A percentile compares a stretch with the other conserved stretches of the same genome.
Evolutionary conservation across 2,888 invertebrate genomes (phyloP).

Genomic region (Lingula anatina): DNA sequence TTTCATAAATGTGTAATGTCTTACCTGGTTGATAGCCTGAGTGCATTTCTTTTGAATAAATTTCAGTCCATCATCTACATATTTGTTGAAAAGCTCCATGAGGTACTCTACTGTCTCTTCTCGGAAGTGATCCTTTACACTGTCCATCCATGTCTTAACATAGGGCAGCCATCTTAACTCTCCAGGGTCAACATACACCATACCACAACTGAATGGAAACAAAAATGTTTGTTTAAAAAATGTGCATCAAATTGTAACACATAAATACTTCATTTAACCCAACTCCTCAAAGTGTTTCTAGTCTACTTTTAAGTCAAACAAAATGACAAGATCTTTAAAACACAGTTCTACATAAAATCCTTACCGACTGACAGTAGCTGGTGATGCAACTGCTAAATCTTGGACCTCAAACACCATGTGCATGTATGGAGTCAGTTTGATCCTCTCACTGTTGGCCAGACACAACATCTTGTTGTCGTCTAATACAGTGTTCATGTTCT

Average conservation of each 20-base stretch:
- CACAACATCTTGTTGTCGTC: constrained; percentile 93
- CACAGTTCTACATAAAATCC: constrained; percentile 14
- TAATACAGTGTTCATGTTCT: constrained; percentile 86
- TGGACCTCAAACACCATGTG: constrained; percentile 77
- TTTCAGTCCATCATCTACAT: constrained; percentile 64
- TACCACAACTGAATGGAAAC: constrained; percentile 58
- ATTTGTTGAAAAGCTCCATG: constrained; percentile 62
- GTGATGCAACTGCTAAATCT: constrained; percentile 83
- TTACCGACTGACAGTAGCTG: constrained; percentile 76
- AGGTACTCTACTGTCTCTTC: constrained; percentile 62
- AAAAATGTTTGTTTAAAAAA: no score
- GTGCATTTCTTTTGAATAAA: constrained; percentile 67
- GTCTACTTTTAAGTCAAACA: no score
- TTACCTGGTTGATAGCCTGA: constrained; percentile 72
- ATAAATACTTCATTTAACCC: no score
- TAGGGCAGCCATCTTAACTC: constrained; percentile 78
- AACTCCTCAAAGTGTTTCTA: no score
- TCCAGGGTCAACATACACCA: constrained; percentile 84
- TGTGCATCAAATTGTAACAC: no score
- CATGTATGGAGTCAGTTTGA: constrained; percentile 81
- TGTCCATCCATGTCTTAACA: constrained; percentile 71
- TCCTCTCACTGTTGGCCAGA: constrained; percentile 83
- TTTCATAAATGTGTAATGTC: no score
- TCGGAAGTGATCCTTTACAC: constrained; percentile 53
- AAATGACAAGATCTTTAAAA: no score